phyloP scores from a whole-genome alignment of 2,113 vertebrate genomes.

The Eulemur rufifrons region DNA sequence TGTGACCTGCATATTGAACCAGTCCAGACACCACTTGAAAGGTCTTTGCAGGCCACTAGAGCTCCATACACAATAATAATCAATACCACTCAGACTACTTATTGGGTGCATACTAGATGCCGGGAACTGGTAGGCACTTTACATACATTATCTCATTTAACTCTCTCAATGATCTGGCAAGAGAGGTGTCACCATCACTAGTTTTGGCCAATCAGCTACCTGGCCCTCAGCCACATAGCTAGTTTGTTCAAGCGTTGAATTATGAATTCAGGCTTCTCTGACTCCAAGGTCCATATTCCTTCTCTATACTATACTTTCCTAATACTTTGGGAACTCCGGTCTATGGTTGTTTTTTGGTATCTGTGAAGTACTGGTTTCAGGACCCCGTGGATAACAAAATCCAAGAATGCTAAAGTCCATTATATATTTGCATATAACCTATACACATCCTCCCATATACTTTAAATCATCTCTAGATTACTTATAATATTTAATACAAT shows the following conservation, averaged over 20 bases:
- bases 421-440: background rate
- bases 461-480: background rate
- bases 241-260: slow-evolving; percentile 12
- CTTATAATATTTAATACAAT: background rate
- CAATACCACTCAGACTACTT: slow-evolving; percentile 70
- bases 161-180: slow-evolving; percentile 27
- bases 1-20: slow-evolving; percentile 68
- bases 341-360: background rate
- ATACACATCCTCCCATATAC: background rate
- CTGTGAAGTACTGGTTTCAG: background rate
- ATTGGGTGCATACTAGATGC: slow-evolving; percentile 21
- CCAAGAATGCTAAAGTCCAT: background rate
- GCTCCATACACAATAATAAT: slow-evolving; percentile 65
- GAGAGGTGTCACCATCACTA: background rate
- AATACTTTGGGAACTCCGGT: background rate
- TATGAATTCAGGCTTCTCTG: background rate
- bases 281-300: background rate
- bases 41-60: slow-evolving; percentile 33
- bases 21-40: slow-evolving; percentile 61
- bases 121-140: slow-evolving; percentile 30
- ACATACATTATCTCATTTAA: slow-evolving; percentile 66
- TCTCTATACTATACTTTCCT: background rate
- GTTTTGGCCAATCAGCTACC: background rate
- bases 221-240: background rate
- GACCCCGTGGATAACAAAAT: background rate